Base-by-base conservation (phyloP, 2,888 invertebrate species). In the Sisyra nigra region DNA sequence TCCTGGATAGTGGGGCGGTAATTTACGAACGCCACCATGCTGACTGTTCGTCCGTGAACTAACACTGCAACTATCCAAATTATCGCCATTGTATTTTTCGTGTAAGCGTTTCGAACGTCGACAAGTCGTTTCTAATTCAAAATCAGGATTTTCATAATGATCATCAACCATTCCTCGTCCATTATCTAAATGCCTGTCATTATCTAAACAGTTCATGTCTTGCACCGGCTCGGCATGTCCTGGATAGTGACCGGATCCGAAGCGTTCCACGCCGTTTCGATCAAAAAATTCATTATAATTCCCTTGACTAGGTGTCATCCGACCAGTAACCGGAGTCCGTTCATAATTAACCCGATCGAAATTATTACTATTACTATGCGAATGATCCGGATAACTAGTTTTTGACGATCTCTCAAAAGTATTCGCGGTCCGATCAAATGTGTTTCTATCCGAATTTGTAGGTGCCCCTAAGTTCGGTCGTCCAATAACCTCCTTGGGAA, bases 311-410 rank as follows among this genome's bases (percentile, higher is more conserved):
- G 8, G 65, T 63, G 54, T 63, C 59, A 3, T 65, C 63, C 3
- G 66, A 61, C 1, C 32, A 54, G 58, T 46, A 68, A 56, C 3
- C 45, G 19, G 13, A 14, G 11, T 24, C 10, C 42, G 33, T 35
- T 42, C 42, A 14, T 42, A 42, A 42, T 42, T 42, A 5, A 35
- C 13, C 11, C 43, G 43, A 11, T 43, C 43, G 14, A 43, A 43
- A 37, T 38, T 30, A 29, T 43, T 42, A 52, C 73, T 73, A 54
- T 66, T 64, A 35, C 68, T 49, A 8, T 69, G 63, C 51, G 68
- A 65, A 37, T 68, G 68, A 1, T 68, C 68, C 33, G 68, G 67
- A n/a, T 66, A 61, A 50, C 68, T 68, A 31, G 10, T 47, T 37
- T 30, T 47, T 42, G 40, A 49, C n/a, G 53, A 52, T 4, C 57